A percentile compares a stretch with the other conserved stretches of the same genome.
phyloP scores from a whole-genome alignment of 2,888 invertebrate genomes.

The Ptychoptera contaminata region DNA sequence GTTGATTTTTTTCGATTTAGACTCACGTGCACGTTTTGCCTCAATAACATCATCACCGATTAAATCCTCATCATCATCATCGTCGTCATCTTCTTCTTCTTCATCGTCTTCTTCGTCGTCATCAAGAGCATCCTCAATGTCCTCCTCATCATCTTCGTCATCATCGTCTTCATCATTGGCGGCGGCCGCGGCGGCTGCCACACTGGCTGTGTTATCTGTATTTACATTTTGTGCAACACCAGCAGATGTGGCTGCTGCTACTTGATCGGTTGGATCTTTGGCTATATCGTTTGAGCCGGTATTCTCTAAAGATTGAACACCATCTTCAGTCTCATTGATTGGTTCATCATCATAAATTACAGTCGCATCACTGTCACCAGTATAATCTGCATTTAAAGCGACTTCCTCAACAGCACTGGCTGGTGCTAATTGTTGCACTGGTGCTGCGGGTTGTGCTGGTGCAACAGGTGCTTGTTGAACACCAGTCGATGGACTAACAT shows the following conservation, averaged over 20 bases:
- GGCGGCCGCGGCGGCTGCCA: conserved; percentile 2
- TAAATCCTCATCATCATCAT: conserved; percentile 49
- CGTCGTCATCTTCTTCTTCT: conserved; percentile 46
- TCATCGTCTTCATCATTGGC: conserved; percentile 22
- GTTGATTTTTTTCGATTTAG: conserved; percentile 42
- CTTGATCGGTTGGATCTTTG: neutral
- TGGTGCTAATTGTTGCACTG: conserved; percentile 13
- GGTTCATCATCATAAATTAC: conserved; percentile 30
- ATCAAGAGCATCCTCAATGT: conserved; percentile 46
- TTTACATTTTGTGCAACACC: neutral
- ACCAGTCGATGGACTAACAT: conserved; percentile 38
- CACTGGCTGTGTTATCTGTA: neutral
- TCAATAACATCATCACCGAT: conserved; percentile 43
- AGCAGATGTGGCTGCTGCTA: neutral
- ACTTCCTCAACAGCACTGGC: neutral
- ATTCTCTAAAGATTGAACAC: neutral
- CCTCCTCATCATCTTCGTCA: conserved; percentile 40
- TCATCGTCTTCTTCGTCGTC: conserved; percentile 49
- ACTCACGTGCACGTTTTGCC: conserved; percentile 73
- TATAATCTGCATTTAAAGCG: conserved; percentile 13
- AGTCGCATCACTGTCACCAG: conserved; percentile 30
- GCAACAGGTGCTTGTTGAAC: conserved; percentile 30
- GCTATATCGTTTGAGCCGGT: neutral
- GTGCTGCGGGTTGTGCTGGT: conserved; percentile 34
- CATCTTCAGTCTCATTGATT: too few relatives aligned